Conservation (phyloP, 2,888 invertebrate species). For the Electrophaes corylata region DNA sequence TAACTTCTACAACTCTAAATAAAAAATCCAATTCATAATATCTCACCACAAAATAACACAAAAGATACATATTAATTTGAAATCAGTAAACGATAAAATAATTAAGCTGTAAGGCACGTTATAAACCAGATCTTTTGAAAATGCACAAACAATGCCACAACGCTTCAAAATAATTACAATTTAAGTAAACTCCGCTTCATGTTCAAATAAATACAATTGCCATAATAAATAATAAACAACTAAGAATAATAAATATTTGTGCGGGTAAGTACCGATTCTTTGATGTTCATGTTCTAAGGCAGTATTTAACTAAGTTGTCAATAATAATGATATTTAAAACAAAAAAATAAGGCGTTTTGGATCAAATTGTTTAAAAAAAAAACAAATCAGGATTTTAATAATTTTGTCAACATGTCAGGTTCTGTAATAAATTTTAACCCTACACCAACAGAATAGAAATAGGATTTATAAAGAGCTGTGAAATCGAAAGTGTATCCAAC, state of each 20-base stretch:
- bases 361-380: constrained; percentile 19
- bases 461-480: constrained; percentile 2
- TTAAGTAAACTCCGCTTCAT: constrained; percentile 77
- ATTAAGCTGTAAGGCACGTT: constrained; percentile 37
- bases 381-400: background rate
- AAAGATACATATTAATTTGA: constrained; percentile 8
- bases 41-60: constrained; percentile 11
- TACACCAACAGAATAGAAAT: background rate
- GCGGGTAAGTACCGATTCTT: constrained; percentile 75
- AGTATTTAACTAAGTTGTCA: constrained; percentile 29
- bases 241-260: constrained; percentile 67
- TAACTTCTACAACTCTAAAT: too few relatives aligned
- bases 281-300: constrained; percentile 39
- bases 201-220: constrained; percentile 62
- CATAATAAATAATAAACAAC: constrained; percentile 65
- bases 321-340: constrained; percentile 26
- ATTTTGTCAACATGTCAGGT: background rate
- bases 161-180: constrained; percentile 44
- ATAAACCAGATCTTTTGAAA: constrained; percentile 48
- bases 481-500: background rate
- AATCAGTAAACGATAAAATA: constrained; percentile 16
- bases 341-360: constrained; percentile 16
- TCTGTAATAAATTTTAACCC: too few relatives aligned
- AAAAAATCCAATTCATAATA: constrained; percentile 2
- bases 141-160: constrained; percentile 42